These are phyloP conservation scores for Trididemnum clinides DNA, from an alignment of 23 tunicate genomes.

Conservation along the genomic window DNA sequence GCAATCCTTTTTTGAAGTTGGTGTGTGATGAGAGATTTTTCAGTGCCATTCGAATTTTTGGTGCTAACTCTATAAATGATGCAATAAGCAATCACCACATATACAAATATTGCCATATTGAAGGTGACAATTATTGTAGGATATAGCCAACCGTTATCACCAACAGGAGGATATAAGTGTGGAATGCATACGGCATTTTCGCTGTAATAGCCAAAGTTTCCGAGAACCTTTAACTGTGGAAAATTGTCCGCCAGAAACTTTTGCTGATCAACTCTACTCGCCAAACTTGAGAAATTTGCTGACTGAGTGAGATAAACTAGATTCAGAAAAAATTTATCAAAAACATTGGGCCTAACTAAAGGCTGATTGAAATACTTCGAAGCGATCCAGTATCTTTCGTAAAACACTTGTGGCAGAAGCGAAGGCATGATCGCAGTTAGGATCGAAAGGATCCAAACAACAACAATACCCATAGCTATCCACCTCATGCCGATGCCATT, in stretches of 20 bases:
- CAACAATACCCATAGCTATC: not conserved
- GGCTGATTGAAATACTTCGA: conserved; percentile 35
- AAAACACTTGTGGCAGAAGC: conserved; percentile 8
- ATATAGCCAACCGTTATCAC: conserved; percentile 67
- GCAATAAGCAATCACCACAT: conserved; percentile 47
- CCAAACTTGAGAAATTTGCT: not conserved
- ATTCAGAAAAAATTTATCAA: not conserved
- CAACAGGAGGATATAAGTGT: conserved; percentile 49
- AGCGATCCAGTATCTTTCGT: conserved; percentile 47
- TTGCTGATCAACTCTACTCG: not conserved
- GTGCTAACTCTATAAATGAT: conserved; percentile 43
- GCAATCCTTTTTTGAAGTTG: conserved; percentile 37
- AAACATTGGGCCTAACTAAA: not conserved
- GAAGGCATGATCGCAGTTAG: conserved; percentile 31
- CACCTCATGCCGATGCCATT: conserved; percentile 17
- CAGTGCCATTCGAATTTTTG: not conserved
- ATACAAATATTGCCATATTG: conserved; percentile 49
- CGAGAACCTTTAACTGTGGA: conserved; percentile 14
- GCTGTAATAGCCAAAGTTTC: conserved; percentile 65
- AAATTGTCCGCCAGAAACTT: not conserved
- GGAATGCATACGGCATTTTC: conserved; percentile 72
- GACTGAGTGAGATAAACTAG: conserved; percentile 22
- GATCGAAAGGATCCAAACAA: conserved; percentile 32
- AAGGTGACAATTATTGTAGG: conserved; percentile 48
- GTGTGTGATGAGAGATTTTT: not conserved